phyloP scores from a whole-genome alignment of 2,797 vertebrate species.

The Galago senegalensis region DNA sequence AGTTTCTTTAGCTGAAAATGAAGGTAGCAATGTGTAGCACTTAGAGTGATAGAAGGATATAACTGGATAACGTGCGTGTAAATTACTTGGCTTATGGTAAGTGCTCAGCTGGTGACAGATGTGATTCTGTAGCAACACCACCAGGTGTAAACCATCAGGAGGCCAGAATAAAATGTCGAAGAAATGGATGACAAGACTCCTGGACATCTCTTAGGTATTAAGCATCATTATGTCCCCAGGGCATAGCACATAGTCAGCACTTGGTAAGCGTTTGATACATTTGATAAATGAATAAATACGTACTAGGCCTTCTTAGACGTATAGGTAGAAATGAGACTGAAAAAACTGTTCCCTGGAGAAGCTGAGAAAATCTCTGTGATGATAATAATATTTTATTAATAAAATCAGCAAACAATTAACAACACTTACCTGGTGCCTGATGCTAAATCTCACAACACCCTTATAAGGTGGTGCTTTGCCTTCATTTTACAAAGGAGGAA shows the following conservation, averaged over 20 bases:
- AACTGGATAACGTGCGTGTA: too few relatives aligned
- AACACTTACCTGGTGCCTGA: neutral
- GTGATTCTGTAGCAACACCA: neutral
- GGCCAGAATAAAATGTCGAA: neutral
- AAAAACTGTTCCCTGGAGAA: neutral
- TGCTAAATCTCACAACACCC: neutral
- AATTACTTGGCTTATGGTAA: neutral
- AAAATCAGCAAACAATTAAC: neutral
- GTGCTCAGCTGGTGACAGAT: neutral
- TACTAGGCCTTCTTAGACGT: neutral
- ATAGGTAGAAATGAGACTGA: rapidly evolving
- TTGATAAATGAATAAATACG: neutral
- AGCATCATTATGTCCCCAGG: neutral
- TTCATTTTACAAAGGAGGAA: neutral
- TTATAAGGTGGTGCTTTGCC: neutral
- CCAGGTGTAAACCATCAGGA: neutral
- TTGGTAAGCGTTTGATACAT: neutral
- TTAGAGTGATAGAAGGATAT: too few relatives aligned
- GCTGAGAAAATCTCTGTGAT: neutral
- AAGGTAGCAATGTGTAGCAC: neutral
- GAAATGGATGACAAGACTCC: neutral
- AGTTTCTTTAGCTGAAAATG: neutral
- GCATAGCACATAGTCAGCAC: neutral
- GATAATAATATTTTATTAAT: neutral
- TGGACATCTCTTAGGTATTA: neutral